Evolutionary conservation across 1,140 invertebrate species (phyloP).

Genomic region (Galendromus occidentalis): DNA sequence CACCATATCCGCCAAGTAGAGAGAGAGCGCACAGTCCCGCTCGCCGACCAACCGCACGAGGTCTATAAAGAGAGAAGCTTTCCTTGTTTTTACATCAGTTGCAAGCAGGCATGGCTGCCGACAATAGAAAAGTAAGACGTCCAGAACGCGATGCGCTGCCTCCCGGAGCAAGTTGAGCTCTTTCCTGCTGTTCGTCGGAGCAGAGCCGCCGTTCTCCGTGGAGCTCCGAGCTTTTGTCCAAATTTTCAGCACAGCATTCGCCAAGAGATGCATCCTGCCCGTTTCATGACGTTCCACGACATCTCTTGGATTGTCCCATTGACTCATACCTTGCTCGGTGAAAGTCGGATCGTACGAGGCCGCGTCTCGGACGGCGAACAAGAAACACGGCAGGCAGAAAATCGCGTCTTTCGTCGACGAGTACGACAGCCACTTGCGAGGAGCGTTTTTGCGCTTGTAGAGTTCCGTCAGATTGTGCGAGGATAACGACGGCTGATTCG

Average conservation of each 20-base stretch:
- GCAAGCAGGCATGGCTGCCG: background rate
- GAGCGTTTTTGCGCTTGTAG: background rate
- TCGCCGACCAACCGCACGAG: background rate
- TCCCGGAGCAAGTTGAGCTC: background rate
- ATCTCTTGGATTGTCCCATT: background rate
- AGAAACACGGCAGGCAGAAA: background rate
- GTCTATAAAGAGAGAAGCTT: background rate
- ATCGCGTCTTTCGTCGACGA: background rate
- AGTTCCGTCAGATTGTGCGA: slow-evolving; percentile 4
- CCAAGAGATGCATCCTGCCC: background rate
- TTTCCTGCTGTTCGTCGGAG: background rate
- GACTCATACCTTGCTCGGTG: background rate
- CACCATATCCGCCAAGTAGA: slow-evolving; percentile 3
- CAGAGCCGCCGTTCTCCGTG: background rate
- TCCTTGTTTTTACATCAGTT: background rate
- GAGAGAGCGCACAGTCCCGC: background rate
- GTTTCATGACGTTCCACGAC: background rate
- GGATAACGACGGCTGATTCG: background rate
- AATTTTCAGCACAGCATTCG: background rate
- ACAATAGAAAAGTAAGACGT: background rate
- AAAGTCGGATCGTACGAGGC: slow-evolving; percentile 1
- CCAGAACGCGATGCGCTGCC: background rate
- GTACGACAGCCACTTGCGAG: background rate
- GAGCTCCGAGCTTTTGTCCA: background rate
- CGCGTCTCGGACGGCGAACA: slow-evolving; percentile 1